Percentiles rank a stretch among this genome's conserved stretches.
Conservation (phyloP, 2,888 invertebrate species). For the Stenodera caucasica region DNA sequence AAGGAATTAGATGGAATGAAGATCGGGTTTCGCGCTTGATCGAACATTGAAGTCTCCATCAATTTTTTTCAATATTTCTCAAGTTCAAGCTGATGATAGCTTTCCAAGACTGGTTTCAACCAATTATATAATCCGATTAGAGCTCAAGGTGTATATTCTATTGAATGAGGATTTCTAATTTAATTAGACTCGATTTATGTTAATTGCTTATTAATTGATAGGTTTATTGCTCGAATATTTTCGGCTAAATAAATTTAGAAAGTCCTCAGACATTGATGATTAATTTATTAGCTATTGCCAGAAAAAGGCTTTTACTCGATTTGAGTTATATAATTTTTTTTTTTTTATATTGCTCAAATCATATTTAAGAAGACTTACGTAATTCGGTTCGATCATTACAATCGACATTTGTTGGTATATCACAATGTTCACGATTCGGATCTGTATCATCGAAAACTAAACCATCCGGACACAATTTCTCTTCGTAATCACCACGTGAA, state of each 20-base stretch:
- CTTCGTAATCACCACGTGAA: conserved; percentile 65
- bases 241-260: background rate
- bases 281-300: background rate
- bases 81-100: too few species aligned
- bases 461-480: conserved; percentile 76
- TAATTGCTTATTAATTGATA: too few species aligned
- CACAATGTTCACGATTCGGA: conserved; percentile 73
- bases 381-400: conserved; percentile 73
- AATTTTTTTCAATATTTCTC: background rate
- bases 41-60: background rate
- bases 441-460: conserved; percentile 74
- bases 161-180: too few species aligned
- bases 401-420: conserved; percentile 76
- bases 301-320: background rate
- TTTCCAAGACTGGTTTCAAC: too few species aligned
- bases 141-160: too few species aligned
- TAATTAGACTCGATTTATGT: too few species aligned
- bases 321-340: conserved; percentile 7
- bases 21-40: background rate
- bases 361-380: conserved; percentile 61
- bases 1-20: too few species aligned
- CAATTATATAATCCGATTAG: too few species aligned
- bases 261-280: background rate
- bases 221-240: too few species aligned
- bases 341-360: too few species aligned